phyloP scores from a whole-genome alignment of 2,888 invertebrate species.

The Encarsia formosa region DNA sequence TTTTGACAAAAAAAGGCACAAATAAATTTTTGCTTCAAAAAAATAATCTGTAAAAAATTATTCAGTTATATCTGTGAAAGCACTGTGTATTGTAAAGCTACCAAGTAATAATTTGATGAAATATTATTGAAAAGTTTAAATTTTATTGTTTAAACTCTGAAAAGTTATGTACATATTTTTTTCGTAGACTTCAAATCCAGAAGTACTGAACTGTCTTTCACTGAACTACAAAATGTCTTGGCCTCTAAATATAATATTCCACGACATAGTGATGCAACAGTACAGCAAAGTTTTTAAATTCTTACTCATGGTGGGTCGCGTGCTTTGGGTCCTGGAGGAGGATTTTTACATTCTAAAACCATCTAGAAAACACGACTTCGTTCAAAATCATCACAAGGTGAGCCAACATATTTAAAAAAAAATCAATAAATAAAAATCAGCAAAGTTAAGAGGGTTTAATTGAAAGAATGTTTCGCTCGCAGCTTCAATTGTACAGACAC shows the following conservation, averaged over 20 bases:
- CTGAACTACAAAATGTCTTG: slow-evolving; percentile 69
- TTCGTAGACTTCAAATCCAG: slow-evolving; percentile 52
- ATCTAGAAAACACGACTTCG: slow-evolving; percentile 55
- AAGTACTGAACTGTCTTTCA: slow-evolving; percentile 65
- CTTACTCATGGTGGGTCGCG: slow-evolving; percentile 68
- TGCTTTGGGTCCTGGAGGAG: slow-evolving; percentile 72
- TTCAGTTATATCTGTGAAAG: too few species aligned
- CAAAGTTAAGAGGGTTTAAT: not conserved
- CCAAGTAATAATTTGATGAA: too few species aligned
- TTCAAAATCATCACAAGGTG: slow-evolving; percentile 62
- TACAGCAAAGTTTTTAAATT: slow-evolving; percentile 75
- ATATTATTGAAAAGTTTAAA: too few species aligned
- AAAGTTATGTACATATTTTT: not conserved
- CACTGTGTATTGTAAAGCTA: too few species aligned
- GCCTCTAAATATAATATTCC: slow-evolving; percentile 76
- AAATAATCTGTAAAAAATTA: too few species aligned
- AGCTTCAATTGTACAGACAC: slow-evolving; percentile 67
- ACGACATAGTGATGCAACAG: slow-evolving; percentile 64
- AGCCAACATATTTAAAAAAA: not conserved
- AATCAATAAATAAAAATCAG: not conserved
- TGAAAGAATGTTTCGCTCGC: slow-evolving; percentile 12
- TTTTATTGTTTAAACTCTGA: too few species aligned
- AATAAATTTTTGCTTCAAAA: too few species aligned
- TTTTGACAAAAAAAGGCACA: too few species aligned
- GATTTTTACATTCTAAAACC: slow-evolving; percentile 66